Conservation (phyloP, 1,140 invertebrate species). For the Neelides sp. region DNA sequence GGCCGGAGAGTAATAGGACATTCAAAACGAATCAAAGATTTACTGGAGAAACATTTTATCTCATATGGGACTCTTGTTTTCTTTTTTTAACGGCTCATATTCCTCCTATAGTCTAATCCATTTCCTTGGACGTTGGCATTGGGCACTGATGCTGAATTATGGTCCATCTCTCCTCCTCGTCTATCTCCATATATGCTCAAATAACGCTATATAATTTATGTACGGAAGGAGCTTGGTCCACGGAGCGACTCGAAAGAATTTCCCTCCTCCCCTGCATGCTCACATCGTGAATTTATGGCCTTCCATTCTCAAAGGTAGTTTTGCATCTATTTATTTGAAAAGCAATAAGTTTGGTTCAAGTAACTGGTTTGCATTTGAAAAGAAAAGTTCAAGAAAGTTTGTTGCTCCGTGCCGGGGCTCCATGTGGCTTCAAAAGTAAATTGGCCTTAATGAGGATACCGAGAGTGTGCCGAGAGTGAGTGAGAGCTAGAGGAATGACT, state of each 20-base stretch:
- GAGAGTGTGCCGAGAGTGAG: slow-evolving; percentile 8
- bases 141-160: slow-evolving; percentile 19
- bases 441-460: slow-evolving; percentile 8
- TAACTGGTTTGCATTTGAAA: no score
- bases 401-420: neutral
- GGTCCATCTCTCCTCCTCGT: slow-evolving; percentile 10
- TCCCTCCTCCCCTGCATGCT: no score
- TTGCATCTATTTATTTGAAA: no score
- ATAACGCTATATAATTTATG: slow-evolving; percentile 5
- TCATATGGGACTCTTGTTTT: neutral
- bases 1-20: slow-evolving; percentile 15
- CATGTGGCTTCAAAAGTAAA: neutral
- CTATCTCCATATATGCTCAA: slow-evolving; percentile 4
- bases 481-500: slow-evolving; percentile 15
- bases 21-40: slow-evolving; percentile 14
- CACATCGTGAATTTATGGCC: no score
- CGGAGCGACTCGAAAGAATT: slow-evolving; percentile 4
- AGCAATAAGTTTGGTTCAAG: no score
- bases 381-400: no score
- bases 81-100: slow-evolving; percentile 17
- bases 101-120: neutral
- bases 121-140: neutral
- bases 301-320: no score
- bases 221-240: neutral
- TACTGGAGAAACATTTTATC: no score